These are phyloP conservation scores for Sebastes hubbsi DNA, from an alignment of 2,797 vertebrate species.

Conservation along the genomic window DNA sequence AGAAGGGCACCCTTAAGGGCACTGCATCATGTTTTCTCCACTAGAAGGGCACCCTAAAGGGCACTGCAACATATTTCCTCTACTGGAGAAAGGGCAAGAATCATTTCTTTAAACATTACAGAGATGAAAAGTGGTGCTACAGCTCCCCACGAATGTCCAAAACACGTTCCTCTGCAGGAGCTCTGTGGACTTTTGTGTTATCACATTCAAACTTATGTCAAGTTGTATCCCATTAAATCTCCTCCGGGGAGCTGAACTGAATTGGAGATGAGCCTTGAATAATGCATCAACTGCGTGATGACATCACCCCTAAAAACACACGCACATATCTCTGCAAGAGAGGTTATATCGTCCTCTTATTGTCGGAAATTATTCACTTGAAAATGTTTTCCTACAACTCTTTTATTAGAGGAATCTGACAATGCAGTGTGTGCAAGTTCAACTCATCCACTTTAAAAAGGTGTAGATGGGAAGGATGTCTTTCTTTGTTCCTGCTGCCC, in stretches of 20 bases:
- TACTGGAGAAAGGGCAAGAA: too few species aligned
- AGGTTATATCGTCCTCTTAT: constrained; percentile 9
- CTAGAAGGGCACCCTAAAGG: too few species aligned
- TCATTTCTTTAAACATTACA: background rate
- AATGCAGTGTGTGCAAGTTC: background rate
- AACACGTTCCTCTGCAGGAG: background rate
- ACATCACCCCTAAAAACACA: constrained; percentile 41
- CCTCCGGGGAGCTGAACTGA: constrained; percentile 42
- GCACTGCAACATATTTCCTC: too few species aligned
- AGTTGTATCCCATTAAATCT: constrained; percentile 28
- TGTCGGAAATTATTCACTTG: background rate
- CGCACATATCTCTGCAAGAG: background rate
- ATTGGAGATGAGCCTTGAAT: constrained; percentile 42
- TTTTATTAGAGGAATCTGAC: background rate
- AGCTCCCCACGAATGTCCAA: background rate
- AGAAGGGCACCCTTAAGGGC: rapidly evolving
- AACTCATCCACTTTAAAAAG: constrained; percentile 2
- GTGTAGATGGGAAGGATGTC: background rate
- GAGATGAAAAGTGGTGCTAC: background rate
- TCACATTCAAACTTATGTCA: constrained; percentile 30
- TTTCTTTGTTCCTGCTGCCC: background rate
- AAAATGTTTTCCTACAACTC: background rate
- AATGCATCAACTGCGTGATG: constrained; percentile 41
- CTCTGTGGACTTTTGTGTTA: background rate
- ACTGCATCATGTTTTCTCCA: too few species aligned